Percentiles rank a stretch among this genome's conserved stretches.
These are phyloP conservation scores for Drosophila jambulina DNA, from an alignment of 1,140 invertebrate species.

Conservation along the genomic window DNA sequence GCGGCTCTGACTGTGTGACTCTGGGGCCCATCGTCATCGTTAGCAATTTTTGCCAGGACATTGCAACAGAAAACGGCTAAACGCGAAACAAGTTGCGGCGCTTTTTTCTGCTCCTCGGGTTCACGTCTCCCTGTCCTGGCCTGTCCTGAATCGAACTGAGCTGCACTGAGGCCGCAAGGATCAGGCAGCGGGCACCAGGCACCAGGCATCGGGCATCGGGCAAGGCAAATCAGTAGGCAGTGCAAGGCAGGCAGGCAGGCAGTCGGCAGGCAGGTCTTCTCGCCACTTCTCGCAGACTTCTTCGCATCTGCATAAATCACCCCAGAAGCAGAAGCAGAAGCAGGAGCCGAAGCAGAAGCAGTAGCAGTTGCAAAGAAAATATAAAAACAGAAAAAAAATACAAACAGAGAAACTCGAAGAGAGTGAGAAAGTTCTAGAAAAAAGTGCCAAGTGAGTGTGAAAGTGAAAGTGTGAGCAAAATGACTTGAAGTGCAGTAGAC, in stretches of 20 bases:
- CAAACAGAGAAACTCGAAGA: constrained; percentile 16
- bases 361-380: constrained; percentile 35
- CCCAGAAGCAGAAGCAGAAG: constrained; percentile 32
- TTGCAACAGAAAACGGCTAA: constrained; percentile 85
- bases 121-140: constrained; percentile 56
- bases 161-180: constrained; percentile 22
- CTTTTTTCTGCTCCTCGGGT: constrained; percentile 81
- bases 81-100: constrained; percentile 84
- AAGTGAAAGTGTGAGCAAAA: constrained; percentile 61
- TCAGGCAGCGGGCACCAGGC: constrained; percentile 36
- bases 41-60: constrained; percentile 80
- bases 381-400: constrained; percentile 29
- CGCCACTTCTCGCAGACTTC: constrained; percentile 61
- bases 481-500: constrained; percentile 71
- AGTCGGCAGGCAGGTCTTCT: constrained; percentile 66
- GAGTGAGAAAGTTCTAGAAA: constrained; percentile 12
- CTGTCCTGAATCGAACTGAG: constrained; percentile 37
- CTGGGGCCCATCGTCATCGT: constrained; percentile 76
- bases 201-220: constrained; percentile 39
- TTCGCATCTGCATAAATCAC: constrained; percentile 80
- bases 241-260: constrained; percentile 70
- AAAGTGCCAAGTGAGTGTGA: constrained; percentile 70
- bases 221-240: constrained; percentile 67
- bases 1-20: constrained; percentile 58
- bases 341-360: constrained; percentile 34